These are phyloP conservation scores for Ochotona curzoniae DNA, from an alignment of 2,113 vertebrate species.

Conservation along the genomic window DNA sequence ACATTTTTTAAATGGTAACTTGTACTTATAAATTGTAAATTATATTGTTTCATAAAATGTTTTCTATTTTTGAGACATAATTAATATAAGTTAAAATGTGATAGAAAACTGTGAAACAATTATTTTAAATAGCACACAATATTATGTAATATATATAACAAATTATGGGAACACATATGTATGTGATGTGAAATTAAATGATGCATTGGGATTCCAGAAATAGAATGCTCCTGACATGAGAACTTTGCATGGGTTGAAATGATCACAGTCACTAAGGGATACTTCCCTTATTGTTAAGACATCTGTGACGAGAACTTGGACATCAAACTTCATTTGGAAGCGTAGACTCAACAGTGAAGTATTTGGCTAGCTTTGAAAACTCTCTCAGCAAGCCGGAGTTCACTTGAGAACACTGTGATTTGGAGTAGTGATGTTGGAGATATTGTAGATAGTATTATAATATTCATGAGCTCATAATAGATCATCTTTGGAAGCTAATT, in stretches of 20 bases:
- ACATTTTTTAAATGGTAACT: constrained; percentile 20
- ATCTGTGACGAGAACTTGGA: not conserved
- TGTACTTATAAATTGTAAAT: not conserved
- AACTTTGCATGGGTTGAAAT: not conserved
- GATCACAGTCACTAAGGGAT: accelerated
- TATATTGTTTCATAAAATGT: not conserved
- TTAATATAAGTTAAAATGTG: not conserved
- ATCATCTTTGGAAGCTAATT: not conserved
- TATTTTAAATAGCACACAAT: not conserved
- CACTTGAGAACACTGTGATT: not conserved
- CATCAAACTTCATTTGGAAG: not conserved
- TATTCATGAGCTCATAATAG: not conserved
- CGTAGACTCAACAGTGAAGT: not conserved
- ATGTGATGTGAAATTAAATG: not conserved
- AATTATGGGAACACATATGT: not conserved
- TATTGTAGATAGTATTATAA: not conserved
- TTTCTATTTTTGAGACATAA: not conserved
- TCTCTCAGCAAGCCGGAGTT: not conserved
- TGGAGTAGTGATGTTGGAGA: not conserved
- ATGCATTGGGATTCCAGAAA: not conserved
- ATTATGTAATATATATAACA: not conserved
- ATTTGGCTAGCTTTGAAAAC: not conserved
- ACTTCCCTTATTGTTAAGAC: not conserved
- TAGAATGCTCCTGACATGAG: not conserved
- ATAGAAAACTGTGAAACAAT: not conserved